phyloP scores from a whole-genome alignment of 2,797 vertebrate genomes.

The Micromesistius poutassou region DNA sequence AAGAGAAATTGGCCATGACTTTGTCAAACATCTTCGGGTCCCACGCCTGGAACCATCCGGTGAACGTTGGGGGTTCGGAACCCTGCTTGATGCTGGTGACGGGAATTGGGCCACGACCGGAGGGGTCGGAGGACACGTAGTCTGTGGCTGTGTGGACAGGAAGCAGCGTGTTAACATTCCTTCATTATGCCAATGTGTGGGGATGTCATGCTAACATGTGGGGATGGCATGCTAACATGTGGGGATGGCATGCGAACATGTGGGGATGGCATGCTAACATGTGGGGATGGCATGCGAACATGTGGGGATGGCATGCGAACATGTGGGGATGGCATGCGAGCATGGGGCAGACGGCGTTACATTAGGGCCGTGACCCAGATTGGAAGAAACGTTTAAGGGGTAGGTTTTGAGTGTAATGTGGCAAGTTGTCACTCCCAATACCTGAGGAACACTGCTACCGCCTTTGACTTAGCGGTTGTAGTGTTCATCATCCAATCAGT shows the following conservation, averaged over 20 bases:
- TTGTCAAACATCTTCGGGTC: slow-evolving; percentile 66
- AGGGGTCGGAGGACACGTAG: slow-evolving; percentile 66
- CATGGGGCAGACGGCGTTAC: not conserved
- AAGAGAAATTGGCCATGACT: slow-evolving; percentile 38
- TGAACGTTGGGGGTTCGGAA: slow-evolving; percentile 64
- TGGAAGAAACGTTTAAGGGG: not conserved
- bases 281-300: not conserved
- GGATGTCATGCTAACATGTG: not conserved
- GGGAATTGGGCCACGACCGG: slow-evolving; percentile 55
- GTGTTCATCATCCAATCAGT: too few relatives aligned
- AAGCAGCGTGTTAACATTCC: not conserved
- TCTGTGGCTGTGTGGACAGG: slow-evolving; percentile 61
- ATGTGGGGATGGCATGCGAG: not conserved
- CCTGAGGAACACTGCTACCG: not conserved
- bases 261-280: not conserved
- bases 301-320: not conserved
- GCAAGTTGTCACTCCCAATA: not conserved
- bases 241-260: not conserved
- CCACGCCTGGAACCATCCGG: slow-evolving; percentile 78
- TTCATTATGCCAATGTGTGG: not conserved
- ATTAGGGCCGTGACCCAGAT: not conserved
- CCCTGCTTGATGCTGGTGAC: slow-evolving; percentile 67
- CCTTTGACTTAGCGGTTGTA: too few relatives aligned
- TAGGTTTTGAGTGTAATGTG: too few relatives aligned
- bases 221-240: not conserved